Conservation (phyloP, 2,888 invertebrate species). For the Melinopterus prodromus region DNA sequence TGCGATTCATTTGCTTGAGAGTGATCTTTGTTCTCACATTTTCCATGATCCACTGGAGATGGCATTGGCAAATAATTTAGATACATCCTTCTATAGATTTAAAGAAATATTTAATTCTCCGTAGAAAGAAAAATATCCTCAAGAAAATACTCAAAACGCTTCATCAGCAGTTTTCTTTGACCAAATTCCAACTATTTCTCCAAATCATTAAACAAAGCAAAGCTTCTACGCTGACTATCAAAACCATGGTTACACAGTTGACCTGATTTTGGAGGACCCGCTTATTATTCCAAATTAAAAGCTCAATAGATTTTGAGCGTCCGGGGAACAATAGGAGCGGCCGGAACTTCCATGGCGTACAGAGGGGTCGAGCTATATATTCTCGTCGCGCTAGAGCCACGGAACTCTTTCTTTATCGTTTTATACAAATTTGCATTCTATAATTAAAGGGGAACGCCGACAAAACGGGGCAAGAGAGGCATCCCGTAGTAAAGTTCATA, state of each 20-base stretch:
- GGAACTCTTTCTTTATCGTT: conserved; percentile 12
- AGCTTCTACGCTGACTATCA: not conserved
- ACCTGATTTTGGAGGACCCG: not conserved
- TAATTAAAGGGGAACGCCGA: conserved; percentile 19
- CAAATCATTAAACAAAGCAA: no score
- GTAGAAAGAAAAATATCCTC: no score
- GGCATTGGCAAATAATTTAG: no score
- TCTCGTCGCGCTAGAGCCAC: not conserved
- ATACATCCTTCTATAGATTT: no score
- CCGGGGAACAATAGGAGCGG: not conserved
- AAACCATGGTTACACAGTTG: not conserved
- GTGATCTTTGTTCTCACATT: no score
- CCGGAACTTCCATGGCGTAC: not conserved
- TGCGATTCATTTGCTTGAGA: no score
- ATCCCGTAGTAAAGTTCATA: conserved; percentile 19
- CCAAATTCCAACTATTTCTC: no score
- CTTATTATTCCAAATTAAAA: not conserved
- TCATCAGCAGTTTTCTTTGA: no score
- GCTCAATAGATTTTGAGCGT: not conserved
- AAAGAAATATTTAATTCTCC: no score
- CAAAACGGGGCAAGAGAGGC: conserved; percentile 4
- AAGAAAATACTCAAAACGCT: no score
- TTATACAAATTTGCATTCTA: conserved; percentile 23
- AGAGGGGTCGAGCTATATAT: not conserved
- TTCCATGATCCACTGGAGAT: no score